These are phyloP conservation scores for Porites evermanni DNA, from an alignment of 92 coral and sea anemone genomes.

Conservation along the genomic window DNA sequence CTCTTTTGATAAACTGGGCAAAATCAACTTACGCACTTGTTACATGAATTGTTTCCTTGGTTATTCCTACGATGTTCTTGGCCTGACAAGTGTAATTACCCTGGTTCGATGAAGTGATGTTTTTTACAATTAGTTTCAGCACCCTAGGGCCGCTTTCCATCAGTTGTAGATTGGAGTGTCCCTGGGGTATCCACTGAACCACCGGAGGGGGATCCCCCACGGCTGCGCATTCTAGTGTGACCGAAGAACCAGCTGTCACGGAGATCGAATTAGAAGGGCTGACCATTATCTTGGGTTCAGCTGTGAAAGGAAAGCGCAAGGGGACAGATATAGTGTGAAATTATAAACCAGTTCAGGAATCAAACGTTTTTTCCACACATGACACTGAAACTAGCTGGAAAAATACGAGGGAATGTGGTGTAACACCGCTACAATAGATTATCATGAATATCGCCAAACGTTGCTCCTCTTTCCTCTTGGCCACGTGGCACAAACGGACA, in stretches of 20 bases:
- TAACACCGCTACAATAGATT: no score
- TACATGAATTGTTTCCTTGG: constrained; percentile 41
- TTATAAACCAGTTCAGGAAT: no score
- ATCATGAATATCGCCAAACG: no score
- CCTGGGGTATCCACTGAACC: constrained; percentile 69
- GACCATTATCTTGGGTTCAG: constrained; percentile 76
- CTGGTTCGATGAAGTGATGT: constrained; percentile 55
- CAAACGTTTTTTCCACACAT: no score
- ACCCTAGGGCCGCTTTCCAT: constrained; percentile 60
- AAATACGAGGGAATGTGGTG: no score
- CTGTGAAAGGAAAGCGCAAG: constrained; percentile 13
- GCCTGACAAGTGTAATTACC: constrained; percentile 75
- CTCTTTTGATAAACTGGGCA: no score
- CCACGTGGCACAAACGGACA: no score
- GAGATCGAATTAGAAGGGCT: constrained; percentile 74
- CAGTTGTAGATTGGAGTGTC: constrained; percentile 37
- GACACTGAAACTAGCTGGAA: no score
- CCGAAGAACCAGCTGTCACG: constrained; percentile 72
- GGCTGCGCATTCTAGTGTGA: constrained; percentile 69
- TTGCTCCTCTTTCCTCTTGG: no score
- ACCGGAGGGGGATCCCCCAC: constrained; percentile 77
- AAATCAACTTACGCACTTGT: constrained; percentile 42
- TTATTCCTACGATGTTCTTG: constrained; percentile 58
- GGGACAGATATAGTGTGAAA: no score
- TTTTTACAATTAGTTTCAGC: constrained; percentile 58